phyloP scores from a whole-genome alignment of 2,888 invertebrate genomes.

The Noctua janthina region DNA sequence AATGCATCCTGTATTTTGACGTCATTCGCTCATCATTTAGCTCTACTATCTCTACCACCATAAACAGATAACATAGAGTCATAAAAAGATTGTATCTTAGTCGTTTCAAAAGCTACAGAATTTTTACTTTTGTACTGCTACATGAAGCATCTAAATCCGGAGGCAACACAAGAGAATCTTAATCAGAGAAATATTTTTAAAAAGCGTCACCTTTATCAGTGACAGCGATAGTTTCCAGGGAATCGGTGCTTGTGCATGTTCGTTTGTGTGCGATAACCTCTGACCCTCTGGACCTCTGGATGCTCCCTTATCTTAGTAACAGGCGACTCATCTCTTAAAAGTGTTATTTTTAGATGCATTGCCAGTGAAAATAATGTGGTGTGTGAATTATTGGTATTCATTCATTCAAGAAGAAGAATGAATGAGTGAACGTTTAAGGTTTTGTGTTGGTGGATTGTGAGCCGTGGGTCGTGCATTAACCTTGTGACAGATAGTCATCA shows the following conservation, averaged over 20 bases:
- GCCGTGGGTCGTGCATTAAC: neutral
- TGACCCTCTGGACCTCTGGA: conserved; percentile 33
- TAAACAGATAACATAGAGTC: neutral
- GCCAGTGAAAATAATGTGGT: conserved; percentile 10
- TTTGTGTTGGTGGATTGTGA: neutral
- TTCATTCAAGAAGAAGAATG: neutral
- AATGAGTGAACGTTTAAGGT: neutral
- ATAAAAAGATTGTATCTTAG: neutral
- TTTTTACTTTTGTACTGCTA: neutral
- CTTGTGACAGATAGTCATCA: neutral
- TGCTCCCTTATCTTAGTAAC: conserved; percentile 57
- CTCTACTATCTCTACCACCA: neutral
- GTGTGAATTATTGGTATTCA: conserved; percentile 20
- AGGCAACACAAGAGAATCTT: conserved; percentile 37
- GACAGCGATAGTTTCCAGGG: conserved; percentile 46
- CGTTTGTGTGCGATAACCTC: conserved; percentile 63
- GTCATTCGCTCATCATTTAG: neutral
- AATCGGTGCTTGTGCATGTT: conserved; percentile 63
- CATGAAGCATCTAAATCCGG: conserved; percentile 37
- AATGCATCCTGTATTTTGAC: neutral
- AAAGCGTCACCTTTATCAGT: conserved; percentile 58
- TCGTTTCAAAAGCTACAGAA: neutral
- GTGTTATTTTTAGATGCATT: conserved; percentile 63
- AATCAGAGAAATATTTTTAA: conserved; percentile 52
- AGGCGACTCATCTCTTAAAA: conserved; percentile 56